Conservation (phyloP, 2,888 invertebrate species). For the Lobophora halterata region DNA sequence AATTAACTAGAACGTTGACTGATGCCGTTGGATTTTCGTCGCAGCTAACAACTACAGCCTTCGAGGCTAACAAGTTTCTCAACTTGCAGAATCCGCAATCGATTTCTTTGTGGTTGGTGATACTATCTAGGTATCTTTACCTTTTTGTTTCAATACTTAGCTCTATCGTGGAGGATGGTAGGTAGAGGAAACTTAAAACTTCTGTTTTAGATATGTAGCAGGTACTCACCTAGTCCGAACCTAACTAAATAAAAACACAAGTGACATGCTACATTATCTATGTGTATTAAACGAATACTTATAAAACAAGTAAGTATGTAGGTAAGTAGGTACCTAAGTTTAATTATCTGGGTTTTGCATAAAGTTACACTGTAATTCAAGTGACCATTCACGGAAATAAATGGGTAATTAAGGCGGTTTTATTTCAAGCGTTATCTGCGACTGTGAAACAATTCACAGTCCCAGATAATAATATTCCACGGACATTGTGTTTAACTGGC, state of each 20-base stretch:
- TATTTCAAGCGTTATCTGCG: slow-evolving; percentile 21
- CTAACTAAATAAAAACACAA: too few species aligned
- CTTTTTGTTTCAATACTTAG: too few species aligned
- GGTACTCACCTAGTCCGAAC: too few species aligned
- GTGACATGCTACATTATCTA: too few species aligned
- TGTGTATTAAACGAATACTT: background rate
- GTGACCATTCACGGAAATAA: slow-evolving; percentile 23
- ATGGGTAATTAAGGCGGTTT: slow-evolving; percentile 25
- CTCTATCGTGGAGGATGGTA: too few species aligned
- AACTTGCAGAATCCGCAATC: slow-evolving; percentile 25
- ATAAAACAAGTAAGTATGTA: too few species aligned
- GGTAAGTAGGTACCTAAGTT: too few species aligned
- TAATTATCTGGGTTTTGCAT: slow-evolving; percentile 12
- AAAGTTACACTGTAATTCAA: slow-evolving; percentile 27
- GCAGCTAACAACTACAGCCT: slow-evolving; percentile 21
- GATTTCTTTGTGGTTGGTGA: slow-evolving; percentile 7
- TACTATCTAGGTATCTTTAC: too few species aligned
- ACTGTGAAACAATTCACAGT: slow-evolving; percentile 8
- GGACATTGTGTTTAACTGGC: slow-evolving; percentile 14
- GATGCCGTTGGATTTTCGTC: slow-evolving; percentile 17
- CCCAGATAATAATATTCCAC: slow-evolving; percentile 14
- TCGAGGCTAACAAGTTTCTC: slow-evolving; percentile 34
- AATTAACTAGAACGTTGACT: slow-evolving; percentile 29
- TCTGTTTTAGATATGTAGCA: too few species aligned
- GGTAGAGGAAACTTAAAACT: too few species aligned